Evolutionary conservation across 1,140 invertebrate genomes (phyloP).

Genomic region (Anastrepha obliqua): DNA sequence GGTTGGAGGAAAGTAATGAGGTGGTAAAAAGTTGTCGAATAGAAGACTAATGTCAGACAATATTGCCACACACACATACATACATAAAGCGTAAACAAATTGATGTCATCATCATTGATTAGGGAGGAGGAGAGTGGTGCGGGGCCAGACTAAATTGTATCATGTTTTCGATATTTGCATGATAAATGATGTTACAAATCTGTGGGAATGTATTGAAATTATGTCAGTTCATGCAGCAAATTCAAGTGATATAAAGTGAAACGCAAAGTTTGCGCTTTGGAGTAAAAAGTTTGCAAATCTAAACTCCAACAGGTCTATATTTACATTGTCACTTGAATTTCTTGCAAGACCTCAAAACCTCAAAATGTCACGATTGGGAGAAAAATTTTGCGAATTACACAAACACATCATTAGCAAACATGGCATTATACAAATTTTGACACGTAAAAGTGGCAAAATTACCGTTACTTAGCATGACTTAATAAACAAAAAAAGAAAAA

Average conservation of each 20-base stretch:
- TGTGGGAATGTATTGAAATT: background rate
- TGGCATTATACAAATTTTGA: too few species aligned
- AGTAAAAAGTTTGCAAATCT: too few species aligned
- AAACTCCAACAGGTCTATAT: too few species aligned
- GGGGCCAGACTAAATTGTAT: background rate
- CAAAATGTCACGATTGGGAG: too few species aligned
- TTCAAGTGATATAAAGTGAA: background rate
- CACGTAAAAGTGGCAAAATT: too few species aligned
- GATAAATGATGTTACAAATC: background rate
- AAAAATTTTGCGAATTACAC: too few species aligned
- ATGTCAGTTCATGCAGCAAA: background rate
- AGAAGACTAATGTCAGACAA: conserved; percentile 2
- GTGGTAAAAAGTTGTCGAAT: background rate
- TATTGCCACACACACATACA: background rate
- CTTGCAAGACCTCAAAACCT: too few species aligned
- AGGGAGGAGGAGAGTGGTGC: background rate
- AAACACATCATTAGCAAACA: too few species aligned
- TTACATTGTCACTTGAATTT: too few species aligned
- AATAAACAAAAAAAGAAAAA: too few species aligned
- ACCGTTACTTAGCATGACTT: too few species aligned
- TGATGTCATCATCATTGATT: background rate
- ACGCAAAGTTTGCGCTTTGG: too few species aligned
- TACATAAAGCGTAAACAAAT: background rate
- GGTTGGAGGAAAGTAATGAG: background rate
- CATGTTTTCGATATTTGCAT: background rate